Percentiles rank a stretch among this genome's conserved stretches.
These are phyloP conservation scores for Dryas iulia DNA, from an alignment of 1,140 invertebrate species.

Conservation along the genomic window DNA sequence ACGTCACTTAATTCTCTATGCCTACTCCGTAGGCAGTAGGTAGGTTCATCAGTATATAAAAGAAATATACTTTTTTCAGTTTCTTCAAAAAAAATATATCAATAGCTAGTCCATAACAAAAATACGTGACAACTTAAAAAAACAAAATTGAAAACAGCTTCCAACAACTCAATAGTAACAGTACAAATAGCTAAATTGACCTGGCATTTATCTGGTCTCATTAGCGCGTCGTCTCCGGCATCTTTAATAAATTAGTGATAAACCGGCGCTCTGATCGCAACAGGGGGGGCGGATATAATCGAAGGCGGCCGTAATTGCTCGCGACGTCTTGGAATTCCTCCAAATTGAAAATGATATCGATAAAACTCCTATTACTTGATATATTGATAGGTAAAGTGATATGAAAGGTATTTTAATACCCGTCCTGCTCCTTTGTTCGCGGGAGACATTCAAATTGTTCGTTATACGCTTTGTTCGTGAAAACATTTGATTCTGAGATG, in stretches of 20 bases:
- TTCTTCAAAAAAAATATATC: no score
- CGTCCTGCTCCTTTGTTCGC: background rate
- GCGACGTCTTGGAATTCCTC: slow-evolving; percentile 59
- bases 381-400: slow-evolving; percentile 34
- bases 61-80: no score
- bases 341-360: slow-evolving; percentile 57
- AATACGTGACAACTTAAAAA: background rate
- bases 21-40: no score
- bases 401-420: slow-evolving; percentile 32
- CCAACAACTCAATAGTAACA: slow-evolving; percentile 6
- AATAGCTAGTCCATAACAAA: no score
- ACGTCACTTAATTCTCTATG: no score
- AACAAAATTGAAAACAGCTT: background rate
- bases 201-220: slow-evolving; percentile 37
- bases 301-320: slow-evolving; percentile 51
- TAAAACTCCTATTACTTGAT: slow-evolving; percentile 36
- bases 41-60: no score
- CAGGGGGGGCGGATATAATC: slow-evolving; percentile 39
- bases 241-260: slow-evolving; percentile 55
- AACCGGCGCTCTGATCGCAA: slow-evolving; percentile 26
- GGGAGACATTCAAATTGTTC: slow-evolving; percentile 2
- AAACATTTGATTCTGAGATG: background rate
- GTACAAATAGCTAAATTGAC: slow-evolving; percentile 1
- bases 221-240: slow-evolving; percentile 46
- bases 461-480: background rate